phyloP scores from a whole-genome alignment of 2,797 vertebrate genomes.

The Falco rusticolus region DNA sequence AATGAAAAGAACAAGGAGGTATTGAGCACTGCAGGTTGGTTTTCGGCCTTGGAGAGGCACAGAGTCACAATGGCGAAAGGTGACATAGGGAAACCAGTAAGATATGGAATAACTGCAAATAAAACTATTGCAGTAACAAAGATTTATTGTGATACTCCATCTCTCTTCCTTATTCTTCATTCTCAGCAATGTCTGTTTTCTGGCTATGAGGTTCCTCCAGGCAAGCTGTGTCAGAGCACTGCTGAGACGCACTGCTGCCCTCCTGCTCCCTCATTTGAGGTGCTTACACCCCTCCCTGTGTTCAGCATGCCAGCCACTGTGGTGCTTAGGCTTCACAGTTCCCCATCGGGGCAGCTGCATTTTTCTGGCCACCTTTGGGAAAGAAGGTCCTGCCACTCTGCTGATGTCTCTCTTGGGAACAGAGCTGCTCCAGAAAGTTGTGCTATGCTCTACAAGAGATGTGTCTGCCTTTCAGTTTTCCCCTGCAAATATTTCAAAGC shows the following conservation, averaged over 20 bases:
- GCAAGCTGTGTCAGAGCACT: background rate
- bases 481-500: background rate
- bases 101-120: background rate
- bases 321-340: background rate
- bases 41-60: background rate
- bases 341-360: background rate
- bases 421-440: background rate
- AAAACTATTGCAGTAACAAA: background rate
- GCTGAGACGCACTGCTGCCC: rapidly evolving
- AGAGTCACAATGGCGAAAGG: background rate
- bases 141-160: background rate
- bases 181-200: background rate
- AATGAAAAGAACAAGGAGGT: background rate
- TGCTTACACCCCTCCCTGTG: background rate
- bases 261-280: background rate
- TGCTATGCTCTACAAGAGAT: background rate
- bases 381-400: no score
- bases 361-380: background rate
- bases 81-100: background rate
- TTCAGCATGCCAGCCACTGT: background rate
- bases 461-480: background rate
- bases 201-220: background rate
- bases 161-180: background rate
- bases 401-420: background rate
- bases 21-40: background rate